These are phyloP conservation scores for Catonia carolina DNA, from an alignment of 2,888 invertebrate species.

Conservation along the genomic window DNA sequence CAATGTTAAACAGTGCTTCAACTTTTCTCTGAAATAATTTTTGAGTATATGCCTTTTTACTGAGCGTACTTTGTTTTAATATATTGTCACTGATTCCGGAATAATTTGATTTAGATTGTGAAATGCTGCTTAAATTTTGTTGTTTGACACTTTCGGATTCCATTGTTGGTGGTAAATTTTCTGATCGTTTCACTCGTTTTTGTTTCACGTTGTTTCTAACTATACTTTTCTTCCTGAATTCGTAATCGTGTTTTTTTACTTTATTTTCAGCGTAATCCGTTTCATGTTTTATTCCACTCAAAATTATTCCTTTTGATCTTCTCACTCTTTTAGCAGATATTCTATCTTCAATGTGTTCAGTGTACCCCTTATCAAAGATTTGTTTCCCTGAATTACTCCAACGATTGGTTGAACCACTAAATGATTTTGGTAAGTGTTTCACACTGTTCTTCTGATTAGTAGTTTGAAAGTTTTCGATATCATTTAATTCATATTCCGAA, in stretches of 20 bases:
- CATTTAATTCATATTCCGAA: not conserved
- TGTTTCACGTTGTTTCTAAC: not conserved
- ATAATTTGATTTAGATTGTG: too few species aligned
- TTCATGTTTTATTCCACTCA: not conserved
- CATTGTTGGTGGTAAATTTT: too few species aligned
- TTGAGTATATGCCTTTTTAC: not conserved
- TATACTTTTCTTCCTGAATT: not conserved
- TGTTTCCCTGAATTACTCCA: not conserved
- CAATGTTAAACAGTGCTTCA: conserved; percentile 1
- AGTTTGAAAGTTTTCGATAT: not conserved
- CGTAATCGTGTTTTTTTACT: not conserved
- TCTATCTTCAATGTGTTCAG: not conserved
- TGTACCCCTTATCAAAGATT: not conserved
- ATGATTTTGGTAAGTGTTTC: not conserved
- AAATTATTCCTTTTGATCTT: not conserved
- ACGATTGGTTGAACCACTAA: not conserved
- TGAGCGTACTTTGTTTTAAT: not conserved
- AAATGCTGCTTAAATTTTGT: not conserved
- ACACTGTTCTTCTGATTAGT: not conserved
- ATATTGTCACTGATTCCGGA: too few species aligned
- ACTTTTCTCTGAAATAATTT: not conserved
- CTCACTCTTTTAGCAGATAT: too few species aligned
- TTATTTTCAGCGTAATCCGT: conserved; percentile 1
- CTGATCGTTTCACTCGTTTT: not conserved
- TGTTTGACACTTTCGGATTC: not conserved